Evolutionary conservation across 1,140 invertebrate genomes (phyloP).

Genomic region (Drosophila tristis): DNA sequence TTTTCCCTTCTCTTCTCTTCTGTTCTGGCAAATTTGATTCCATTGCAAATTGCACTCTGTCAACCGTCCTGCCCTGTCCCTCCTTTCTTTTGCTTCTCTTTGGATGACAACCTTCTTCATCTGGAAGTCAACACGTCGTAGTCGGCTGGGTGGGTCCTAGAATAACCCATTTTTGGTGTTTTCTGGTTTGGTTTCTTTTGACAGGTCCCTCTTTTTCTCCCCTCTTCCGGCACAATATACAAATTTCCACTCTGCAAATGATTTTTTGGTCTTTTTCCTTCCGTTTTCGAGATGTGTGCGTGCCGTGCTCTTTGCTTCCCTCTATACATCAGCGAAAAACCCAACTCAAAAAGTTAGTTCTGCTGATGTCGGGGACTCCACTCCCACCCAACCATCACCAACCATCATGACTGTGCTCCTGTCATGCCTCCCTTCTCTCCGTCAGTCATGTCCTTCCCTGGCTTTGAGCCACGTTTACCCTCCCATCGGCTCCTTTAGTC

Average conservation of each 20-base stretch:
- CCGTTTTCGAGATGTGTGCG: conserved; percentile 27
- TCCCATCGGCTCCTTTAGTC: no score
- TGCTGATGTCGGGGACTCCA: no score
- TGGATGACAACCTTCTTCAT: conserved; percentile 42
- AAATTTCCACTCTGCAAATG: conserved; percentile 29
- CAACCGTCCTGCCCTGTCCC: conserved; percentile 5
- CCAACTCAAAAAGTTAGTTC: conserved; percentile 50
- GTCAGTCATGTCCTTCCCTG: no score
- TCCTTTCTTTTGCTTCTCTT: conserved; percentile 14
- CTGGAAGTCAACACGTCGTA: conserved; percentile 41
- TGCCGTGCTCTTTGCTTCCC: conserved; percentile 12
- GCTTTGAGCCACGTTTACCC: no score
- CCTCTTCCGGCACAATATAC: conserved; percentile 32
- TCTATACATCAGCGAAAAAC: conserved; percentile 16
- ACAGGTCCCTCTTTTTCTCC: conserved; percentile 7
- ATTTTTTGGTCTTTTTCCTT: conserved; percentile 27
- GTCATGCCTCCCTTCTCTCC: conserved; percentile 7
- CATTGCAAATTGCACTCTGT: conserved; percentile 60
- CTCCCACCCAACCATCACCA: neutral
- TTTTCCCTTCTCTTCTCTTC: conserved; percentile 11
- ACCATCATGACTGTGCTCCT: conserved; percentile 3
- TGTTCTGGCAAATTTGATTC: conserved; percentile 68
- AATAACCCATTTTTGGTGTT: conserved; percentile 30
- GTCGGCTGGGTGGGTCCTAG: no score
- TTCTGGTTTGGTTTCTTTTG: conserved; percentile 18